Conservation (phyloP, 2,888 invertebrate genomes). For the Agriopis aurantiaria region DNA sequence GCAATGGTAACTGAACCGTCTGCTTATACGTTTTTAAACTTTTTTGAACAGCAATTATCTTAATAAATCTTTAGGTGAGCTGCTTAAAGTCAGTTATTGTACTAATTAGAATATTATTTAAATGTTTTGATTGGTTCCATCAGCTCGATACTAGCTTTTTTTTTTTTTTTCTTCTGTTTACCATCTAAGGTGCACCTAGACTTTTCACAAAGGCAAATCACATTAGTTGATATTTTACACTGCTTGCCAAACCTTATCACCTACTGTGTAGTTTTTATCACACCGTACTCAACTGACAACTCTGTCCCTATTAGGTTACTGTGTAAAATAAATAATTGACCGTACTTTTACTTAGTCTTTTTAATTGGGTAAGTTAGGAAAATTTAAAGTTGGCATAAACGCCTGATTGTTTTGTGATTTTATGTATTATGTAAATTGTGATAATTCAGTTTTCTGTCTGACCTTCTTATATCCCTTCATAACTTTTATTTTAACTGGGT, state of each 20-base stretch:
- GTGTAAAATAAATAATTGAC: too few species aligned
- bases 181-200: neutral
- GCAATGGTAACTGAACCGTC: neutral
- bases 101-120: neutral
- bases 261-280: neutral
- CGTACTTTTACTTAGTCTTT: too few species aligned
- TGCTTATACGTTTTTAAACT: neutral
- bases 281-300: neutral
- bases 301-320: too few species aligned
- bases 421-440: slow-evolving; percentile 4
- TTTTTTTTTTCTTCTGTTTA: neutral
- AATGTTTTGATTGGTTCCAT: neutral
- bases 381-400: neutral
- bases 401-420: slow-evolving; percentile 12
- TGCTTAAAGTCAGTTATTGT: neutral
- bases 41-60: neutral
- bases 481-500: neutral
- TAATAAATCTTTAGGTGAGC: neutral
- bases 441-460: neutral
- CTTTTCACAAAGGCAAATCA: neutral
- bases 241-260: neutral
- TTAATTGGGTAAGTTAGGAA: too few species aligned
- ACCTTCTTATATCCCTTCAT: neutral
- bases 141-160: neutral
- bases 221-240: neutral